These are phyloP conservation scores for Netta rufina DNA, from an alignment of 2,797 vertebrate genomes.

Conservation along the genomic window DNA sequence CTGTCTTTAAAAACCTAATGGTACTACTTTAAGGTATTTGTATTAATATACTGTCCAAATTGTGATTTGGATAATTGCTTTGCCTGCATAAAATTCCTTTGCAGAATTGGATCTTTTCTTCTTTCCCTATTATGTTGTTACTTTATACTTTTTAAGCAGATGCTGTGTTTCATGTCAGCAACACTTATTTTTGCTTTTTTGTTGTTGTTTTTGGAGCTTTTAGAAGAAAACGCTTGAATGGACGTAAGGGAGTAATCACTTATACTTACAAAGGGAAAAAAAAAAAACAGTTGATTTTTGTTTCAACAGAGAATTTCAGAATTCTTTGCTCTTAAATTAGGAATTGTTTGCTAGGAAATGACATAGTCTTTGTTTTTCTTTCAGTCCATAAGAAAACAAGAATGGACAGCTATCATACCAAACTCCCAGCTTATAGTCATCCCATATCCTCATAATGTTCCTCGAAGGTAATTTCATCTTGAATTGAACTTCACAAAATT, in stretches of 20 bases:
- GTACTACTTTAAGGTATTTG: background rate
- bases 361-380: slow-evolving; percentile 49
- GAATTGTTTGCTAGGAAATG: background rate
- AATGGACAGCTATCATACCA: slow-evolving; percentile 98
- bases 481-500: background rate
- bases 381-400: slow-evolving; percentile 87
- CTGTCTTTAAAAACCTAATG: background rate
- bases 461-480: slow-evolving; percentile 85
- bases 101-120: background rate
- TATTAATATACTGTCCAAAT: background rate
- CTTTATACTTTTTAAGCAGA: background rate
- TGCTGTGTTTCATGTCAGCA: background rate
- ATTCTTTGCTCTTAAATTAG: background rate
- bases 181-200: background rate
- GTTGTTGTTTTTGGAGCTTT: background rate
- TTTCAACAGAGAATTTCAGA: slow-evolving; percentile 5
- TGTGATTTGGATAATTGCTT: slow-evolving; percentile 26
- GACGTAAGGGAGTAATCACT: background rate
- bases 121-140: background rate
- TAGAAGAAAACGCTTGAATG: background rate
- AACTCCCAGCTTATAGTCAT: slow-evolving; percentile 98
- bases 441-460: slow-evolving; percentile 88
- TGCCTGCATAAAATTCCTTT: background rate
- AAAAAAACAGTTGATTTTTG: background rate
- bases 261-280: background rate